A percentile compares a stretch with the other conserved stretches of the same genome.
Conservation (phyloP, 2,113 vertebrate species). For the Nyctibius bracteatus region DNA sequence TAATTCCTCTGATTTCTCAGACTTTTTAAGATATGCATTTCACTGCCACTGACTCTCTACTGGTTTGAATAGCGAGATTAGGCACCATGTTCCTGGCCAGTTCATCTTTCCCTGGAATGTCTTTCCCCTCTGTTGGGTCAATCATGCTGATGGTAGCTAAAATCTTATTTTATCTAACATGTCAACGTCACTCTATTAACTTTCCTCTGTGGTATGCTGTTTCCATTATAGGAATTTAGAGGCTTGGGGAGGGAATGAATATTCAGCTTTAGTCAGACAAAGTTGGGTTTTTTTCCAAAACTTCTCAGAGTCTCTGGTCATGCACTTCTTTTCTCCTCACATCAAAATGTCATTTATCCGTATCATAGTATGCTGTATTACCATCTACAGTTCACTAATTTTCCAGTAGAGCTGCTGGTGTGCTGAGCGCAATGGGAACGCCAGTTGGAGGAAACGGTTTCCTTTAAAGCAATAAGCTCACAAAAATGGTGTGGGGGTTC, state of each 20-base stretch:
- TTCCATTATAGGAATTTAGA: conserved; percentile 37
- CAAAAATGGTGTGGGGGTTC: neutral
- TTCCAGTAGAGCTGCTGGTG: neutral
- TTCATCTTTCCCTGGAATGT: neutral
- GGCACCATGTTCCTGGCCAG: neutral
- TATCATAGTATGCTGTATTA: neutral
- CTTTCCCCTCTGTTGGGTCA: neutral
- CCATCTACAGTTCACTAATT: neutral
- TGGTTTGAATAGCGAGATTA: neutral
- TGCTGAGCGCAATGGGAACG: neutral
- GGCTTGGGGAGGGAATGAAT: neutral
- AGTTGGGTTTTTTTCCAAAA: neutral
- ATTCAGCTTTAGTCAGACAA: neutral
- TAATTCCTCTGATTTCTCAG: neutral
- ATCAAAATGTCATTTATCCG: neutral
- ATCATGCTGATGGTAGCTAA: neutral
- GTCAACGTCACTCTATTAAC: conserved; percentile 8
- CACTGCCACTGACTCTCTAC: neutral
- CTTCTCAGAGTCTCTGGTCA: neutral
- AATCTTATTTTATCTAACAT: conserved; percentile 19
- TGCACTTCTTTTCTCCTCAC: neutral
- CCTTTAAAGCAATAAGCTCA: neutral
- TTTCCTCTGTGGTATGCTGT: neutral
- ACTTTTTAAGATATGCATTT: neutral
- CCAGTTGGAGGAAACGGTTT: neutral